Base-by-base conservation (phyloP, 1,140 invertebrate species). In the Nasonia longicornis region DNA sequence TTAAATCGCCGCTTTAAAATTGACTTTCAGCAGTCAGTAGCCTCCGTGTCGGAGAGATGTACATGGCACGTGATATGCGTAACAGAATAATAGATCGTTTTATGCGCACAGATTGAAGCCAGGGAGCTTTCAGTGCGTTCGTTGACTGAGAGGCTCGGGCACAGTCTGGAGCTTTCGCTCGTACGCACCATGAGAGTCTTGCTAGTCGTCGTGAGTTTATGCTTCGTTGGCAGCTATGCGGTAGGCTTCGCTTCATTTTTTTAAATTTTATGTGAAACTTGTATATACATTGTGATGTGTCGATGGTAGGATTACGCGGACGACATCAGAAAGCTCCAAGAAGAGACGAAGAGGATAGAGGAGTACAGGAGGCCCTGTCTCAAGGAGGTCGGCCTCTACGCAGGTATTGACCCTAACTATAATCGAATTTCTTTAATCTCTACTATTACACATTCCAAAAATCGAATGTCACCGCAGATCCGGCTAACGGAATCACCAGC, bases 41-140 rank as follows among this genome's bases (percentile, higher is more conserved):
- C 16, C 35, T 38, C 35, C 2, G 6, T 38, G 26, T 26, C 26
- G 26, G 26, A 26, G 26, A 26, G 26, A 26, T 26, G 26, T 26
- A 26, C 26, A 26, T 26, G 26, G 26, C n/a, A 16, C 31, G 42
- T 71, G 7, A 29, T 16, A 35, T 0, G 20, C 69, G 20, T 42
- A 42, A 71, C 69, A 71, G 69, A 31, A 71, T 71, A 71, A 71
- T 42, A 71, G 69, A 71, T 71, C 69, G 16, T 71, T 71, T 71
- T 71, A 38, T 71, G 35, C 69, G 35, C 69, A 42, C 38, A 71
- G 16, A 71, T 71, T 71, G 31, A 71, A 71, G 69, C 69, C 20
- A 14, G 35, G 29, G 35, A 42, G 29, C 31, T 7, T 11, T 71
- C 35, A 71, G 69, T 71, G 69, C 69, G 69, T 26, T 6, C 35